Evolutionary conservation across 2,888 invertebrate genomes (phyloP).

Genomic region (Ernsta delagoae): DNA sequence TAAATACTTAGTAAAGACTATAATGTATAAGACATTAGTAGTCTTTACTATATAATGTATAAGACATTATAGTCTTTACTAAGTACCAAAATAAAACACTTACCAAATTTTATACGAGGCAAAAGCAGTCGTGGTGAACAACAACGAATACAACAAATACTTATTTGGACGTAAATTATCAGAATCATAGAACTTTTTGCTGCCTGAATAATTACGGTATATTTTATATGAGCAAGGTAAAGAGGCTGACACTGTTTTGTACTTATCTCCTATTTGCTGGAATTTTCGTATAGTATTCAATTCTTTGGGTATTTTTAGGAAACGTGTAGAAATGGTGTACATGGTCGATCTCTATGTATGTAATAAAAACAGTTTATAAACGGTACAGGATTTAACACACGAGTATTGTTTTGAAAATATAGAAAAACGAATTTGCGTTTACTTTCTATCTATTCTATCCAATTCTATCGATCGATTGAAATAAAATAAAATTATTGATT

Average conservation of each 20-base stretch:
- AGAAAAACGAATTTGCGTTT: too few relatives aligned
- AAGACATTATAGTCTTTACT: too few relatives aligned
- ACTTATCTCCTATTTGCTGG: slow-evolving; percentile 45
- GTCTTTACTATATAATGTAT: too few relatives aligned
- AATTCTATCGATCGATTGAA: too few relatives aligned
- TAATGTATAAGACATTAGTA: too few relatives aligned
- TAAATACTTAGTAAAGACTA: too few relatives aligned
- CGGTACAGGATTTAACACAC: too few relatives aligned
- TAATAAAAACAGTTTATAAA: background rate
- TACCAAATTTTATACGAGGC: slow-evolving; percentile 71
- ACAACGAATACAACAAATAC: slow-evolving; percentile 62
- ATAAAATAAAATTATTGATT: too few relatives aligned
- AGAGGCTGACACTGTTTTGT: slow-evolving; percentile 46
- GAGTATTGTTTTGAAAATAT: background rate
- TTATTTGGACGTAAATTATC: slow-evolving; percentile 49
- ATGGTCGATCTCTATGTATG: slow-evolving; percentile 38
- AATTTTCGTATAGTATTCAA: slow-evolving; percentile 53
- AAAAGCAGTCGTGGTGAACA: slow-evolving; percentile 64
- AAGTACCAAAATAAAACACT: slow-evolving; percentile 40
- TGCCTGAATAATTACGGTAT: slow-evolving; percentile 20
- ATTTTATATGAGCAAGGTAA: slow-evolving; percentile 43
- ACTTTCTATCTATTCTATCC: too few relatives aligned
- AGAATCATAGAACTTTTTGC: slow-evolving; percentile 38
- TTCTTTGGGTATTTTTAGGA: slow-evolving; percentile 57
- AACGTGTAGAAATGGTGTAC: slow-evolving; percentile 57